These are phyloP conservation scores for Halcyon badia DNA, from an alignment of 2,797 vertebrate species.

Conservation along the genomic window DNA sequence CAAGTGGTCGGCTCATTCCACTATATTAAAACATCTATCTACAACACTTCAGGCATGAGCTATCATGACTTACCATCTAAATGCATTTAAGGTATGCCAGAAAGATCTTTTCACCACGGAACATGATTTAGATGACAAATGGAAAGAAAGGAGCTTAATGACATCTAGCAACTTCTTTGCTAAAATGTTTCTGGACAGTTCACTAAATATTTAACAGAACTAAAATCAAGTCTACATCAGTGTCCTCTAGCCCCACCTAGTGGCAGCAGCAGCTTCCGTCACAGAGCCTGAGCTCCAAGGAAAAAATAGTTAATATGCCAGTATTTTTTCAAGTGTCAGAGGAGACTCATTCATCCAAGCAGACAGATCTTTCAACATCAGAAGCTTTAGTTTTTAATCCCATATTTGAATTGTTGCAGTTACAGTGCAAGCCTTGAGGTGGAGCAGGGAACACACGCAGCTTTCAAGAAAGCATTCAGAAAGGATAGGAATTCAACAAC, in stretches of 20 bases:
- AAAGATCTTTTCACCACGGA: not conserved
- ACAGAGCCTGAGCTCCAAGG: not conserved
- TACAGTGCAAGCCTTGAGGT: not conserved
- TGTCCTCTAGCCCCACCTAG: not conserved
- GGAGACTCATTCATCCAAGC: not conserved
- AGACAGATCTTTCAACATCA: not conserved
- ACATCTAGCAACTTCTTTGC: not conserved
- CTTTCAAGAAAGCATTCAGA: not conserved
- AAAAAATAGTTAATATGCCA: not conserved
- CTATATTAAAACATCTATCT: not conserved
- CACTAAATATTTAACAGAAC: not conserved
- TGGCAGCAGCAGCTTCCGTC: not conserved
- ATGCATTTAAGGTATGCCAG: not conserved
- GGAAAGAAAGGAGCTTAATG: not conserved
- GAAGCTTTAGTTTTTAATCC: not conserved
- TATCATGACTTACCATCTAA: not conserved
- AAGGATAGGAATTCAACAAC: not conserved
- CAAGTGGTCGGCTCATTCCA: not conserved
- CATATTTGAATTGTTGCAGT: accelerated
- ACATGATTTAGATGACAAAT: not conserved
- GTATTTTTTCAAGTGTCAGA: not conserved
- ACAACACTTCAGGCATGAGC: not conserved
- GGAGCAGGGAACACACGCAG: accelerated
- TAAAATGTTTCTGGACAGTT: not conserved
- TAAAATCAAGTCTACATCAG: not conserved